Evolutionary conservation across 1,140 invertebrate genomes (phyloP), one percentile per base, ranked within the genome.

Genomic region (Popillia japonica): DNA sequence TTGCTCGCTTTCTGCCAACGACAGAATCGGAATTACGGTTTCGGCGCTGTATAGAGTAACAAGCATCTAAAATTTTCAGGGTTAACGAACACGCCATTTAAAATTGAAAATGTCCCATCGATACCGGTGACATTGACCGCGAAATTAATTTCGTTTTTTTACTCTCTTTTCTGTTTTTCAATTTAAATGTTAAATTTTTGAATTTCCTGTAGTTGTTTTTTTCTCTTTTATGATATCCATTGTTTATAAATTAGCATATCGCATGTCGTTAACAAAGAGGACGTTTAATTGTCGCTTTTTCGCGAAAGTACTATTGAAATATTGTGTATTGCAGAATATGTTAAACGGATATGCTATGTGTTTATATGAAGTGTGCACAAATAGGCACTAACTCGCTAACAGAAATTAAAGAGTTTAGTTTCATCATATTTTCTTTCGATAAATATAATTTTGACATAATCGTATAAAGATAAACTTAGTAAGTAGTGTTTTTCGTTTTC

Each of bases 141-240:
- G 22, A 68, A 68, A 68, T 68, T 22, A 68, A 27, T 68, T 68
- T 68, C 7, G 22, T 68, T 27, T 9, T 23, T 68, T 23, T 34
- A 34, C 27, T 34, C 11, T 68, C 59, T 22, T 55, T 55, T 55
- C 48, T n/a, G 48, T 55, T 55, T 34, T 55, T 17, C 61, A 34
- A 68, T 68, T 27, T 34, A 68, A 68, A 68, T 68, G 61, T 27
- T 22, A 68, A 68, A 68, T 68, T 68, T 11, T 23, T 7, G 22
- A 34, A 68, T 68, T 68, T 68, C 61, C 61, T 68, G 61, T 68
- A 1, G 61, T 14, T 68, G 22, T 68, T 68, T 55, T 68, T 68
- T 22, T 20, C 61, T 34, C 22, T 68, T 68, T 10, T 20, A 34
- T 34, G 4, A 10, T 22, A 27, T 34, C 61, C 61, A 68, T 68